phyloP scores from a whole-genome alignment of 2,888 invertebrate genomes.

The Galeruca laticollis region DNA sequence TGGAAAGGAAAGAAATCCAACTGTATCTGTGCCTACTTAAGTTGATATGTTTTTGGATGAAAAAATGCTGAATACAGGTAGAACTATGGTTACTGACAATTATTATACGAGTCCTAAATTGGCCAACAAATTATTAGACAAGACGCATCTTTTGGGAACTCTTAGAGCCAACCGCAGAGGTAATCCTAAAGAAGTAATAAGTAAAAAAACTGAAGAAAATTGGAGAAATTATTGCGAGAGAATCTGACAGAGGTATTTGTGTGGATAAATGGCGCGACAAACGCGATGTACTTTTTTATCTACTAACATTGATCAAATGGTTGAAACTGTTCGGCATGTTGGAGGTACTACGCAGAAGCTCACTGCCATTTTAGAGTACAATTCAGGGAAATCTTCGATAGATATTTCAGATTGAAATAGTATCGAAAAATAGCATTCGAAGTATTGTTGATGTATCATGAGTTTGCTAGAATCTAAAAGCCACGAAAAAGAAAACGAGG shows the following conservation, averaged over 20 bases:
- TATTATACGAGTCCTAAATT: not conserved
- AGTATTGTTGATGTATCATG: not conserved
- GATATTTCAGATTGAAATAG: not conserved
- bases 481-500: no score
- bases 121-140: no score
- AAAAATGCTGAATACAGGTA: not conserved
- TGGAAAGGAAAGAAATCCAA: no score
- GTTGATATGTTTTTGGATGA: not conserved
- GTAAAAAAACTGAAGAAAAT: constrained; percentile 4
- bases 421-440: constrained; percentile 7
- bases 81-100: not conserved
- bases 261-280: constrained; percentile 4
- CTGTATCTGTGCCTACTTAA: not conserved
- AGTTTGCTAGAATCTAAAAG: no score
- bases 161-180: no score
- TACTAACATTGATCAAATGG: not conserved
- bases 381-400: constrained; percentile 1
- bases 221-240: constrained; percentile 7
- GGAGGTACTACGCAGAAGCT: not conserved
- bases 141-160: no score
- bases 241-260: not conserved
- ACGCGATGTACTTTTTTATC: constrained; percentile 10
- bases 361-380: no score
- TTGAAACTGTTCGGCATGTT: not conserved
- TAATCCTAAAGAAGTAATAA: constrained; percentile 1